Percentiles rank a stretch among this genome's conserved stretches.
phyloP scores from a whole-genome alignment of 2,113 vertebrate species.

The Triplophysa siluroides region DNA sequence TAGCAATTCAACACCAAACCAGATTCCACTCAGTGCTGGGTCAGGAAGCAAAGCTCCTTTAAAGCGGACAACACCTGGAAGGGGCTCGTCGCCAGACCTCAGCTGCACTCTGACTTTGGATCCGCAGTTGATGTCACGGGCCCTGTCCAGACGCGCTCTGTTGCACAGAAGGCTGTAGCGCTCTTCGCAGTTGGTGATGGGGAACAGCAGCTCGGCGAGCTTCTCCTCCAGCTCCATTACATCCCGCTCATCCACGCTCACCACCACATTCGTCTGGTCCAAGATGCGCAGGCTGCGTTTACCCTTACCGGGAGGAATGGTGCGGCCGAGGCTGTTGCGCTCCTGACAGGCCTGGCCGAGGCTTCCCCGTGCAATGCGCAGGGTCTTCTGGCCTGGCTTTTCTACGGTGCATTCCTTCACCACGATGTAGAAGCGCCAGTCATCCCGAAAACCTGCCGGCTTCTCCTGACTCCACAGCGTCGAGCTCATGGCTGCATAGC shows the following conservation, averaged over 20 bases:
- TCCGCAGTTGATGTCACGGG: slow-evolving; percentile 88
- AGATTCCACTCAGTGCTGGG: slow-evolving; percentile 88
- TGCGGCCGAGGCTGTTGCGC: slow-evolving; percentile 85
- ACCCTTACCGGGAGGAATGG: slow-evolving; percentile 87
- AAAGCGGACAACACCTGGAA: slow-evolving; percentile 94
- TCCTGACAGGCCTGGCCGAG: slow-evolving; percentile 93
- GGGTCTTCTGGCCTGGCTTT: slow-evolving; percentile 88
- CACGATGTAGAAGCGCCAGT: slow-evolving; percentile 92
- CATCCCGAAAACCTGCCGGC: slow-evolving; percentile 88
- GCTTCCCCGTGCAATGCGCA: slow-evolving; percentile 91
- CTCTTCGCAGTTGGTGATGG: slow-evolving; percentile 96
- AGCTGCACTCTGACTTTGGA: slow-evolving; percentile 91
- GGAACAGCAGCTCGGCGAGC: slow-evolving; percentile 91
- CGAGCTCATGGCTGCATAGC: slow-evolving; percentile 87
- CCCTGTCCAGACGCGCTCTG: slow-evolving; percentile 81
- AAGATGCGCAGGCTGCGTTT: slow-evolving; percentile 93
- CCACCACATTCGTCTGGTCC: slow-evolving; percentile 88
- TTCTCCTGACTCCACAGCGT: slow-evolving; percentile 96
- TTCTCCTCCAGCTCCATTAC: slow-evolving; percentile 90
- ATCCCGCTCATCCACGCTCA: slow-evolving; percentile 92
- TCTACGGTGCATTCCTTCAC: slow-evolving; percentile 91
- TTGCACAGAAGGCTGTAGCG: slow-evolving; percentile 87
- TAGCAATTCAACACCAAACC: slow-evolving; percentile 96
- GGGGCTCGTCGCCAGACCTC: slow-evolving; percentile 87
- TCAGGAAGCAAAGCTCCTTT: slow-evolving; percentile 90